Conservation (phyloP, 2,113 vertebrate genomes). For the Setophaga kirtlandii region DNA sequence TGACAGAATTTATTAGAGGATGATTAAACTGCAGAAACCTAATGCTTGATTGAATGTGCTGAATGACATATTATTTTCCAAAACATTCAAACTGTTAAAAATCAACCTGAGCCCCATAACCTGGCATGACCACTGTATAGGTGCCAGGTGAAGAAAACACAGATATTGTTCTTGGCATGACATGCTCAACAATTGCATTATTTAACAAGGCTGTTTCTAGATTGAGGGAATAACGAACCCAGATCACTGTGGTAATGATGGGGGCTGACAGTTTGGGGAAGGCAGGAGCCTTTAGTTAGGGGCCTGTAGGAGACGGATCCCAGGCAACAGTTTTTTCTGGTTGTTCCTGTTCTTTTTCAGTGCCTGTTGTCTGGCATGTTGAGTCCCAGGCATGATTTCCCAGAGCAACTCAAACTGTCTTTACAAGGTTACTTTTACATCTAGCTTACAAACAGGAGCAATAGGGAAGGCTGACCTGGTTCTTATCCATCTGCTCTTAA, state of each 20-base stretch:
- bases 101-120: not conserved
- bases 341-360: not conserved
- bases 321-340: not conserved
- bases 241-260: not conserved
- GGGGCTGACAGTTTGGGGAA: not conserved
- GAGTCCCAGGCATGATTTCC: not conserved
- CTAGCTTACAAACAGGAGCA: not conserved
- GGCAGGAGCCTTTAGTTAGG: not conserved
- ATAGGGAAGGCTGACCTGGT: not conserved
- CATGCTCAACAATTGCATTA: not conserved
- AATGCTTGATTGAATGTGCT: not conserved
- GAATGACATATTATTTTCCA: slow-evolving; percentile 21
- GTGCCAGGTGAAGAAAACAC: slow-evolving; percentile 14
- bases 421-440: not conserved
- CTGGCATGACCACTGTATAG: not conserved
- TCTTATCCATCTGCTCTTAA: slow-evolving; percentile 44
- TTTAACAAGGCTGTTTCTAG: not conserved
- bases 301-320: not conserved
- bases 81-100: slow-evolving; percentile 21
- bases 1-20: not conserved
- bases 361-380: not conserved
- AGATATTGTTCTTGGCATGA: slow-evolving; percentile 24
- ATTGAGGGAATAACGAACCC: not conserved
- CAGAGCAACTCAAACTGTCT: not conserved
- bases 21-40: not conserved